phyloP scores from a whole-genome alignment of 2,797 vertebrate species.

The Rhinella marina region DNA sequence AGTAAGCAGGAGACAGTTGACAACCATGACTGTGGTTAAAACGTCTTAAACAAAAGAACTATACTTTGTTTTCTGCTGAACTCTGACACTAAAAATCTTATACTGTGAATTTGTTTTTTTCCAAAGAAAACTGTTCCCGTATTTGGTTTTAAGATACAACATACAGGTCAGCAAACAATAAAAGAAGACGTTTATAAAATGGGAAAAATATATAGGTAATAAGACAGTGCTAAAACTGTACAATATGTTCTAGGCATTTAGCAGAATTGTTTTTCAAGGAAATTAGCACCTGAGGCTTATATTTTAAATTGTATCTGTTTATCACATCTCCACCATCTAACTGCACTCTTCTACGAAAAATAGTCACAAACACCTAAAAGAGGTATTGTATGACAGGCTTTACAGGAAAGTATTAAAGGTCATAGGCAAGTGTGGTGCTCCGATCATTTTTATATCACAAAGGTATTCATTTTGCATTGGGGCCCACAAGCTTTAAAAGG shows the following conservation, averaged over 20 bases:
- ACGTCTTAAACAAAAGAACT: neutral
- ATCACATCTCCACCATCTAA: neutral
- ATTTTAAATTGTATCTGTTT: neutral
- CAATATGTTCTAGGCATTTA: constrained; percentile 22
- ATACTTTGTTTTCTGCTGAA: neutral
- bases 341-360: neutral
- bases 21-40: neutral
- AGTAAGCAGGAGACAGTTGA: neutral
- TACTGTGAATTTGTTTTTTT: neutral
- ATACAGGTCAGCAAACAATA: constrained; percentile 28
- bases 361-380: neutral
- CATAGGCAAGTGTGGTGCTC: neutral
- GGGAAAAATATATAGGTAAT: constrained; percentile 14
- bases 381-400: neutral
- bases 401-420: neutral
- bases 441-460: neutral
- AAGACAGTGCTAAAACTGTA: constrained; percentile 6
- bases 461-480: too few relatives aligned
- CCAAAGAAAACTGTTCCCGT: neutral
- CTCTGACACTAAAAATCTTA: neutral
- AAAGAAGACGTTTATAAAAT: constrained; percentile 15
- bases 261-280: constrained; percentile 10
- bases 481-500: too few relatives aligned
- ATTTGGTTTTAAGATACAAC: constrained; percentile 21
- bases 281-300: constrained; percentile 34